Evolutionary conservation across 2,797 vertebrate species (phyloP).

Genomic region (Crypturellus tataupa): DNA sequence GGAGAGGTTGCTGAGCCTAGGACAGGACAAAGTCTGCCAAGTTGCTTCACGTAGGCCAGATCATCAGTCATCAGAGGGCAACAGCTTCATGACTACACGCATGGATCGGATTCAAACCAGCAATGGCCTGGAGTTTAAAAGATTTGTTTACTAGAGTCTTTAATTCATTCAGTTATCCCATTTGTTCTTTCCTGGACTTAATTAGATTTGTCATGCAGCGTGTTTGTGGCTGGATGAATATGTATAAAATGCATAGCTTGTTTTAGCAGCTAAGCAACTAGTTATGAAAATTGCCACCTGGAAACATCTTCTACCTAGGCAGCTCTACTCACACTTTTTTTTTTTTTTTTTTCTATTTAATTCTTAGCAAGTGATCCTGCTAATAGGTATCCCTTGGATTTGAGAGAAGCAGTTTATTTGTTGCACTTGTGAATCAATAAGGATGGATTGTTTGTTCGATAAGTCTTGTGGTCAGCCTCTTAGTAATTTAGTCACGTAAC

Average conservation of each 20-base stretch:
- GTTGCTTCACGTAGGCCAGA: not conserved
- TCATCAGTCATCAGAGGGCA: not conserved
- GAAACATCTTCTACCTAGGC: not conserved
- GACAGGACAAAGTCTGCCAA: not conserved
- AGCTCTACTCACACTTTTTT: not conserved
- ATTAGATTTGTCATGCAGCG: not conserved
- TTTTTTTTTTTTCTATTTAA: not conserved
- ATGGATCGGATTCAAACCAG: not conserved
- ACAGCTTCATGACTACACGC: not conserved
- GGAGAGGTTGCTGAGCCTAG: not conserved
- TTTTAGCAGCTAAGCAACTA: not conserved
- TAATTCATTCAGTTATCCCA: not conserved
- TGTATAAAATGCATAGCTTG: not conserved
- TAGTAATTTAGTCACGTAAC: not conserved
- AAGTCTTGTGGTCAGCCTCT: not conserved
- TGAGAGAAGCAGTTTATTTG: conserved; percentile 8
- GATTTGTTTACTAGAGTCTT: not conserved
- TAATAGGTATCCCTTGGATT: not conserved
- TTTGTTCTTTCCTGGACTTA: not conserved
- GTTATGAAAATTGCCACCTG: not conserved
- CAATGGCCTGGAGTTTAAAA: not conserved
- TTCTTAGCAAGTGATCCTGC: not conserved
- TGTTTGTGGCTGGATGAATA: conserved; percentile 16
- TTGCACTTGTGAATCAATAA: not conserved
- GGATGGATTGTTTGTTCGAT: not conserved